Evolutionary conservation across 2,113 vertebrate genomes (phyloP), one percentile per base, ranked within the genome.

Genomic region (Apodemus speciosus): DNA sequence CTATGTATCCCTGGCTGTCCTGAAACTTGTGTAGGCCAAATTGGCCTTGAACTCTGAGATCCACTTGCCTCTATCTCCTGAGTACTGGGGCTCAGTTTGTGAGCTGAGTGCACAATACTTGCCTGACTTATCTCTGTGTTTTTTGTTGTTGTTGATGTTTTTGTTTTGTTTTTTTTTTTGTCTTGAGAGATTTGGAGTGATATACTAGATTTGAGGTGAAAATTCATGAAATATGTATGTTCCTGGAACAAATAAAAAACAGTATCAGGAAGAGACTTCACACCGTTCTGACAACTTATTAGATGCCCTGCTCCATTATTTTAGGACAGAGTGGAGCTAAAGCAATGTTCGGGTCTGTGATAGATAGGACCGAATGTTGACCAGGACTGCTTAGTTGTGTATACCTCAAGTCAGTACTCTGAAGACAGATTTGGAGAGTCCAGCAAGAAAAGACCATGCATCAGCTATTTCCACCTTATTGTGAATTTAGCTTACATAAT

Each of bases 401-500:
- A 71, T 14, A 86, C 21, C 32, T 38, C 2, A 16, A n/a, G 32
- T 38, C 46, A 53, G 6, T 38, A 69, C 46, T 7, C 66, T 69
- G 49, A 71, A 71, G 84, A 71, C 23, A 68, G 46, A 69, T 32
- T 38, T 66, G 5, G 18, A 32, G 84, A 51, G 30, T 69, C 11
- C 84, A 86, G 64, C 20, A 25, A 38, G 30, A 77, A 76, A 79
- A 64, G 51, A n/a, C 21, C 3, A 1, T 53, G 27, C 64, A 71
- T 40, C 35, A 69, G 68, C 43, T 69, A 66, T 72, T 90, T 92
- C 79, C 0, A 77, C 27, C 40, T 93, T 32, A 93, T 79, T 95
- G 77, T 93, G 91, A 95, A 83, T 92, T 93, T 88, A 90, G 94
- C 21, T 90, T 73, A 72, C 18, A 81, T 64, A 91, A n/a, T 73